Evolutionary conservation across 2,113 vertebrate genomes (phyloP).

Genomic region (Tenrec ecaudatus): DNA sequence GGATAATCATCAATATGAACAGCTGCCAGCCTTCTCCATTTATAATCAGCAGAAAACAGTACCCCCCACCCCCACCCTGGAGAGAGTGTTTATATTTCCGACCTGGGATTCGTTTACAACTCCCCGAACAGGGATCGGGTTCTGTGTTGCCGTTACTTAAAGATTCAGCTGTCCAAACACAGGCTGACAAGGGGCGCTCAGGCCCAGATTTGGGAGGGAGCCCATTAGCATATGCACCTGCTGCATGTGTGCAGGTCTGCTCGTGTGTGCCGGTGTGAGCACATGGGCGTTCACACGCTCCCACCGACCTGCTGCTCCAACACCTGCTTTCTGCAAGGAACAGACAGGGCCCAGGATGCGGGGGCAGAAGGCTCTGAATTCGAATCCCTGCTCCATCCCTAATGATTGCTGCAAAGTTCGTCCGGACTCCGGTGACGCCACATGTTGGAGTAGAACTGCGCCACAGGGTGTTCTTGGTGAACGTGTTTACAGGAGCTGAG

Average conservation of each 20-base stretch:
- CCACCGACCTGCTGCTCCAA: rapidly evolving
- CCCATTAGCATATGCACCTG: rapidly evolving
- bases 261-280: not conserved
- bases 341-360: too few species aligned
- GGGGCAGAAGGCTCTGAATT: not conserved
- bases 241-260: too few species aligned
- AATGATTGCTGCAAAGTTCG: not conserved
- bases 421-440: not conserved
- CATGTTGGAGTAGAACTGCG: not conserved
- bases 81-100: conserved; percentile 73
- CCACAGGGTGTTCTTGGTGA: not conserved
- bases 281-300: too few species aligned
- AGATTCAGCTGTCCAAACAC: conserved; percentile 73
- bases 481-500: not conserved
- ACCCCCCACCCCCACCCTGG: conserved; percentile 82
- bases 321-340: too few species aligned
- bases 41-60: conserved; percentile 81
- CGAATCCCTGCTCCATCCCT: not conserved
- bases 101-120: conserved; percentile 71
- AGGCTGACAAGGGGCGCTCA: conserved; percentile 20
- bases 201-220: not conserved
- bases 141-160: conserved; percentile 56
- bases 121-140: conserved; percentile 70
- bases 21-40: conserved; percentile 82
- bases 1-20: conserved; percentile 83